Percentiles rank a stretch among this genome's conserved stretches.
Evolutionary conservation across 2,797 vertebrate genomes (phyloP).

Genomic region (Simalia tracyae): DNA sequence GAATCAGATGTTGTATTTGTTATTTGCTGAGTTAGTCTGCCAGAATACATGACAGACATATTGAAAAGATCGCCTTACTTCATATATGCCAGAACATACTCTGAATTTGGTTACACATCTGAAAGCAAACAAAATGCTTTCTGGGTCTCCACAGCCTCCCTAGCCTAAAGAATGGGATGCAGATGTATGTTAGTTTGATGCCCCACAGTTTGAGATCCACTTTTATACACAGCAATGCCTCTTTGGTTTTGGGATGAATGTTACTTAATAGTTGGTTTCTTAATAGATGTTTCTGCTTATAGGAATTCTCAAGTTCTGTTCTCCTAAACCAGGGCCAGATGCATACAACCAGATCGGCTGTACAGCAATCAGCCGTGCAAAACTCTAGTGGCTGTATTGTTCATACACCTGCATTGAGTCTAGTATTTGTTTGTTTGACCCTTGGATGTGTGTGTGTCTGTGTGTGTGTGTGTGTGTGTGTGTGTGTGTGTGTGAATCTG

Average conservation of each 20-base stretch:
- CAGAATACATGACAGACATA: neutral
- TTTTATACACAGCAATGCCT: neutral
- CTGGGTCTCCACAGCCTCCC: neutral
- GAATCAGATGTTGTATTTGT: neutral
- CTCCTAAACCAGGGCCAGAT: neutral
- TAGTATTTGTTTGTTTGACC: neutral
- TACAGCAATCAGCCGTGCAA: neutral
- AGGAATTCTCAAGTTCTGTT: neutral
- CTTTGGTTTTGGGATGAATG: neutral
- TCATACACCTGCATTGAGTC: neutral
- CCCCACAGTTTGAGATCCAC: neutral
- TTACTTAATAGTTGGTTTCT: neutral
- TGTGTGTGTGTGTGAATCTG: neutral
- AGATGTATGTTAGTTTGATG: neutral
- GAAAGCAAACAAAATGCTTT: neutral
- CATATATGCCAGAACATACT: neutral
- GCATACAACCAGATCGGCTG: neutral
- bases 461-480: neutral
- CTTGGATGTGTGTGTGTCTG: neutral
- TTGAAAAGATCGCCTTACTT: neutral
- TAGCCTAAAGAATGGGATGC: neutral
- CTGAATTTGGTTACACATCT: neutral
- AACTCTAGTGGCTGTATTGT: neutral
- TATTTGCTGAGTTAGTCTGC: neutral
- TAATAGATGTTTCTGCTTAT: neutral